These are phyloP conservation scores for Crypturellus undulatus DNA, from an alignment of 2,113 vertebrate species.

Conservation along the genomic window DNA sequence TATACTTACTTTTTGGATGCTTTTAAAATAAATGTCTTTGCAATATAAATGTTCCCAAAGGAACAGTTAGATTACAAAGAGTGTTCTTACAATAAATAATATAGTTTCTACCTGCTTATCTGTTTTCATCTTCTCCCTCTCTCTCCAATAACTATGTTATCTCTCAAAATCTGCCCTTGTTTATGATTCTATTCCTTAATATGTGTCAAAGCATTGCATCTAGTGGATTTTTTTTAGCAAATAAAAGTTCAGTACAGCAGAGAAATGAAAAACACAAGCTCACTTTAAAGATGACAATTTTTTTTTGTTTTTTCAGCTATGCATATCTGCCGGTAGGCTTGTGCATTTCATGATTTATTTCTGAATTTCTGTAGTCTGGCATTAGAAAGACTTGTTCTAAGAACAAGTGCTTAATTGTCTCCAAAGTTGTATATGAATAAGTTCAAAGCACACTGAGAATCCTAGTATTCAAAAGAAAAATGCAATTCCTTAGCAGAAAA, in stretches of 20 bases:
- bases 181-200: background rate
- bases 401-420: background rate
- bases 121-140: background rate
- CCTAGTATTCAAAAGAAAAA: background rate
- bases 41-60: background rate
- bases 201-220: background rate
- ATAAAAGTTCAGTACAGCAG: background rate
- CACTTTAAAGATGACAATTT: background rate
- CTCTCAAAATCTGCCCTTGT: background rate
- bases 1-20: background rate
- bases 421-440: background rate
- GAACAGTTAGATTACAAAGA: background rate
- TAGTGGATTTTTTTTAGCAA: background rate
- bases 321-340: background rate
- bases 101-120: background rate
- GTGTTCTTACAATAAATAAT: accelerated
- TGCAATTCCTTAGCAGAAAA: background rate
- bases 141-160: background rate
- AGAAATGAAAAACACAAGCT: background rate
- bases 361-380: background rate
- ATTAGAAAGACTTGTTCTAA: background rate
- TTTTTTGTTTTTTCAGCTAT: background rate
- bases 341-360: background rate
- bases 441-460: background rate
- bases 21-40: background rate